These are phyloP conservation scores for Puffinus mauretanicus DNA, from an alignment of 2,113 vertebrate species.

Conservation along the genomic window DNA sequence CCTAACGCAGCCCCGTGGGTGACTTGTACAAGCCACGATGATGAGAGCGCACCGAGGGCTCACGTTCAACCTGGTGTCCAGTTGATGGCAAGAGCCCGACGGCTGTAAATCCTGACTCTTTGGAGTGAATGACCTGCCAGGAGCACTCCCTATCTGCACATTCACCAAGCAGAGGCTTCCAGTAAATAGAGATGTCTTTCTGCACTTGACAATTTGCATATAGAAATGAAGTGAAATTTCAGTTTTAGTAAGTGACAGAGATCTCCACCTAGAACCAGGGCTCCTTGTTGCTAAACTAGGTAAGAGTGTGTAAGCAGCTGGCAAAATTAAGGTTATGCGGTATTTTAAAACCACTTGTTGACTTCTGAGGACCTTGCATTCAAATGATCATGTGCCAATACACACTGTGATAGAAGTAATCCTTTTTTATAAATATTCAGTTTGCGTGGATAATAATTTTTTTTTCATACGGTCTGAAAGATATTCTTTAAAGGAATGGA, in stretches of 20 bases:
- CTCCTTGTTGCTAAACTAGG: not conserved
- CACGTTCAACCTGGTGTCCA: not conserved
- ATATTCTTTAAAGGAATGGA: not conserved
- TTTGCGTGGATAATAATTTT: not conserved
- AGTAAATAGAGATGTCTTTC: not conserved
- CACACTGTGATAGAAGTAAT: not conserved
- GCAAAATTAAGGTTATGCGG: not conserved
- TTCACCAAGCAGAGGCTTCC: not conserved
- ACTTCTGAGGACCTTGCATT: not conserved
- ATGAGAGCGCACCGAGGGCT: not conserved
- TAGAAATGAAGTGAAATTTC: not conserved
- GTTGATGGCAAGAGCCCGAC: not conserved
- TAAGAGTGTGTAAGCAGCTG: not conserved
- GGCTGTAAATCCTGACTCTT: not conserved
- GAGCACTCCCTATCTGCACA: not conserved
- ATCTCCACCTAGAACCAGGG: not conserved
- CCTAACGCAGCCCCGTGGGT: rapidly evolving
- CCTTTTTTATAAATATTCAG: not conserved
- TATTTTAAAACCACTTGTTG: not conserved
- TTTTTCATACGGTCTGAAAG: not conserved
- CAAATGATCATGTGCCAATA: not conserved
- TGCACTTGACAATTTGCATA: not conserved
- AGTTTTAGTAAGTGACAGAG: not conserved
- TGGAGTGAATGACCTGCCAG: not conserved
- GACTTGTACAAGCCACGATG: rapidly evolving